Evolutionary conservation across 1,140 invertebrate species (phyloP).

Genomic region (Drosophila repletoides): DNA sequence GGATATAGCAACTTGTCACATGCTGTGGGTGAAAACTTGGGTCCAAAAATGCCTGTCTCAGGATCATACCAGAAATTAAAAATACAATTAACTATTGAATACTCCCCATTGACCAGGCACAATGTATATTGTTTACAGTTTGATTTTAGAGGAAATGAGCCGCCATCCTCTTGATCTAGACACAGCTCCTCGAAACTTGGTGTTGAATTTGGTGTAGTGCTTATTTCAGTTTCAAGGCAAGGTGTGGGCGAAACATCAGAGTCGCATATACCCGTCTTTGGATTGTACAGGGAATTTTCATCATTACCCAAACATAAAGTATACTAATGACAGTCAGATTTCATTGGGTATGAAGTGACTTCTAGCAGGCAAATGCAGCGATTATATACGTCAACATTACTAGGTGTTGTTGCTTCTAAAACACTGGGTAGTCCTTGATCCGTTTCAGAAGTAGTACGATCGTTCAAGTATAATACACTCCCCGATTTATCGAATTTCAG

Average conservation of each 20-base stretch:
- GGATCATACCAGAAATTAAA: slow-evolving; percentile 58
- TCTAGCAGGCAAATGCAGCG: slow-evolving; percentile 24
- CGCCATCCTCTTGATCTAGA: slow-evolving; percentile 30
- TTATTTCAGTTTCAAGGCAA: slow-evolving; percentile 24
- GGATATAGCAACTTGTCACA: slow-evolving; percentile 36
- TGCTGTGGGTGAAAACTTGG: slow-evolving; percentile 50
- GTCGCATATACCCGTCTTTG: slow-evolving; percentile 46
- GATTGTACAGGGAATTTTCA: slow-evolving; percentile 59
- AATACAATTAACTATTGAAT: slow-evolving; percentile 49
- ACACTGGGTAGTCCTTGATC: too few species aligned
- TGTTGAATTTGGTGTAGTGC: slow-evolving; percentile 12
- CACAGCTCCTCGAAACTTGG: slow-evolving; percentile 27
- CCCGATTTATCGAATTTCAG: too few species aligned
- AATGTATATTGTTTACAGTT: slow-evolving; percentile 60
- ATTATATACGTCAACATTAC: slow-evolving; percentile 7
- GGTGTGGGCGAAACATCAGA: slow-evolving; percentile 51
- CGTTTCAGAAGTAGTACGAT: too few species aligned
- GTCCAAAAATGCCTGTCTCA: slow-evolving; percentile 44
- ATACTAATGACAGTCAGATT: slow-evolving; percentile 48
- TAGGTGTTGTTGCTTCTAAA: too few species aligned
- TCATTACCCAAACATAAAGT: slow-evolving; percentile 51
- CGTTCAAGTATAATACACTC: too few species aligned
- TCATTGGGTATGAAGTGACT: slow-evolving; percentile 34
- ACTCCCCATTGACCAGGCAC: slow-evolving; percentile 51
- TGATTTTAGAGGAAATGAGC: slow-evolving; percentile 37